Evolutionary conservation across 2,888 invertebrate genomes (phyloP), one percentile per base, ranked within the genome.

Genomic region (Eumacrocentrus americanus): DNA sequence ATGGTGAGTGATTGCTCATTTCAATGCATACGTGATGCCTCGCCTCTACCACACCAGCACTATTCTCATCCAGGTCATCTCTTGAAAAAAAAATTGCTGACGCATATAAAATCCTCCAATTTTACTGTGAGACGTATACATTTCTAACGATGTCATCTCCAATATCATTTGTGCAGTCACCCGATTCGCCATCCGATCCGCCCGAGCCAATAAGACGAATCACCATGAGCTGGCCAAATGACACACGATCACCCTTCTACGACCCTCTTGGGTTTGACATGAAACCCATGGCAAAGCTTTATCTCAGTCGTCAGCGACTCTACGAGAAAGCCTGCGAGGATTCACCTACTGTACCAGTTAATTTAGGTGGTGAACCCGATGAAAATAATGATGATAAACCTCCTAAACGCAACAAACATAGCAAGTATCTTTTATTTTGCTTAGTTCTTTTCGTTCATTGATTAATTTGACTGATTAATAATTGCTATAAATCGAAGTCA

Each of bases 161-260:
- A n/a, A n/a, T 9, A 60, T 37, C 50, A 38, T 22, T 18, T 47
- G 5, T 72, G 20, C 73, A 92, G 92, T 91, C 92, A 0, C 90
- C 91, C 0, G 92, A 94, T 78, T 78, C 87, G 0, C 91, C 91
- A 72, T 89, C 91, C 0, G 82, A 83, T 6, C 93, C 93, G 0
- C 89, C 89, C 60, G 93, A 96, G 79, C 86, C 88, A 67, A 97
- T 98, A 84, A 89, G 88, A 72, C 87, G 88, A 61, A 97, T 99
- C 71, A 97, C 97, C 0, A 89, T 92, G 1, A 91, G 88, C 81
- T 93, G 91, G 80, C 97, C 97, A 0, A 92, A 94, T 81, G 94
- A 97, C 83, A 91, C 92, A 0, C 86, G 91, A 62, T 91, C 96
- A 0, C 98, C 98, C 0, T 99, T 98, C 82, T 97, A 93, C 82